These are phyloP conservation scores for Pentalonia nigronervosa DNA, from an alignment of 1,140 invertebrate species.

Conservation along the genomic window DNA sequence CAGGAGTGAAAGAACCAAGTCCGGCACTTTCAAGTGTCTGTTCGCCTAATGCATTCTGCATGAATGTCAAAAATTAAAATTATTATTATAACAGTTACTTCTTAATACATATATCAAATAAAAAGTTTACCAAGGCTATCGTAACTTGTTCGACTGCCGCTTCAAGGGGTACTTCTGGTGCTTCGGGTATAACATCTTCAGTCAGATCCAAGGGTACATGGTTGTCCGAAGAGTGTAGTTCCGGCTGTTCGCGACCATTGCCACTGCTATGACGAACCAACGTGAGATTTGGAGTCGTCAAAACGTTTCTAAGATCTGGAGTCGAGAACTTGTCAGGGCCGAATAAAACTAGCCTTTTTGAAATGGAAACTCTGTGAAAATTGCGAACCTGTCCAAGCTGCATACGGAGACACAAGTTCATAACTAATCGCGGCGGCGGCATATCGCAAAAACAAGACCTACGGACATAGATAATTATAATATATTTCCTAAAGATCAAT, in stretches of 20 bases:
- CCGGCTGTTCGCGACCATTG: background rate
- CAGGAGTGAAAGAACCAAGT: slow-evolving; percentile 78
- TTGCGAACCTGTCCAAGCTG: background rate
- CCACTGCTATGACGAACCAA: slow-evolving; percentile 19
- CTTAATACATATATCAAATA: background rate
- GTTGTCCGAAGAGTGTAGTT: background rate
- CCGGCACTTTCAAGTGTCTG: slow-evolving; percentile 81
- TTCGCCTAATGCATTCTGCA: slow-evolving; percentile 69
- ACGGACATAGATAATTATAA: background rate
- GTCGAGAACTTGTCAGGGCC: background rate
- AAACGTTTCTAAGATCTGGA: background rate
- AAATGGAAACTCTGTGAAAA: background rate
- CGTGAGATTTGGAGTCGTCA: background rate
- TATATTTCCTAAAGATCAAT: background rate
- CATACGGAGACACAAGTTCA: background rate
- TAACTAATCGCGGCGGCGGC: background rate
- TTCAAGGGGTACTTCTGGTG: slow-evolving; percentile 34
- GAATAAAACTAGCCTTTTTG: background rate
- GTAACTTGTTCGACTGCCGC: background rate
- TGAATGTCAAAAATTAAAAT: background rate
- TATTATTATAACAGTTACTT: background rate
- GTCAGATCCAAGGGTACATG: background rate
- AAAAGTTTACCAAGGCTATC: slow-evolving; percentile 24
- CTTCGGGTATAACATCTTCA: slow-evolving; percentile 32
- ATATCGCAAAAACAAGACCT: background rate